Evolutionary conservation across 2,113 vertebrate species (phyloP).

Genomic region (Catharus minimus): DNA sequence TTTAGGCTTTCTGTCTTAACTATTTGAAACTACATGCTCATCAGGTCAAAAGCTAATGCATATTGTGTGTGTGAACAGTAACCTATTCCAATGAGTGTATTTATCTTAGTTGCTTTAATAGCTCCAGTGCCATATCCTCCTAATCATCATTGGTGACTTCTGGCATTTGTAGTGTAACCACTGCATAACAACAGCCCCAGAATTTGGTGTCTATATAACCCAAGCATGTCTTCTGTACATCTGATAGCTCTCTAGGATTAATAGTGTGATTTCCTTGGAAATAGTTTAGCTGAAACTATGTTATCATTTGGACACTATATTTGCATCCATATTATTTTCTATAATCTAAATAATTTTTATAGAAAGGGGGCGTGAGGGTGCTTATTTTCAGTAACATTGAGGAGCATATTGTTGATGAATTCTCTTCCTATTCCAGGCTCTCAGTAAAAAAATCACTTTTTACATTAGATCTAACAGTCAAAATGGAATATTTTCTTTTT

Average conservation of each 20-base stretch:
- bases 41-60: conserved; percentile 52
- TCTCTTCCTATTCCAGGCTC: neutral
- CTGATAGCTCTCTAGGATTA: neutral
- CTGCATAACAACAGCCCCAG: neutral
- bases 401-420: neutral
- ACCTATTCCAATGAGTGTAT: neutral
- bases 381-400: neutral
- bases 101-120: conserved; percentile 31
- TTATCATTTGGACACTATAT: neutral
- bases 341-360: neutral
- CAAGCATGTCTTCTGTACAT: neutral
- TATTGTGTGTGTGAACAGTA: neutral
- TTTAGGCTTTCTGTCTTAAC: neutral
- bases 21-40: neutral
- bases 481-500: neutral
- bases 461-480: neutral
- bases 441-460: neutral
- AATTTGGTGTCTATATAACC: neutral
- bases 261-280: neutral
- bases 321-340: neutral
- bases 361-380: fast-evolving
- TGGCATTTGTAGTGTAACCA: neutral
- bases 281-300: neutral
- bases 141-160: neutral
- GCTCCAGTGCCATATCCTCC: neutral